Percentiles rank a stretch among this genome's conserved stretches.
phyloP scores from a whole-genome alignment of 2,113 vertebrate species.

The Epinephelus cyanopodus region DNA sequence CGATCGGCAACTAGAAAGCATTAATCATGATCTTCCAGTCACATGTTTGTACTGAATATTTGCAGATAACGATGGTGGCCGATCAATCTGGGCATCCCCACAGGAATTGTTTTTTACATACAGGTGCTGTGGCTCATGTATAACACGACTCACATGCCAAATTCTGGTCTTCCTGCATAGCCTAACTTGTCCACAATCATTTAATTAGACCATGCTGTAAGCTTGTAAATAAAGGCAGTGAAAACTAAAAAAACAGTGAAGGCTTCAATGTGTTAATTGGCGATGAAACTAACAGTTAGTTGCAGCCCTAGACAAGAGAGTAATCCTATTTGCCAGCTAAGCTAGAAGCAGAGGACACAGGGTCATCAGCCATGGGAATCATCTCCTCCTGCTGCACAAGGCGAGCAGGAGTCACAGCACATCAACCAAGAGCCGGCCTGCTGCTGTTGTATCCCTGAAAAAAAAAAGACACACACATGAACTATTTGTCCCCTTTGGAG shows the following conservation, averaged over 20 bases:
- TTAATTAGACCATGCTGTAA: too few species aligned
- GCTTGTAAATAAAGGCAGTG: not conserved
- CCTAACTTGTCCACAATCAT: not conserved
- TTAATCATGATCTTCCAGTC: too few species aligned
- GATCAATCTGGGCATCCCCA: too few species aligned
- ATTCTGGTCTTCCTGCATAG: not conserved
- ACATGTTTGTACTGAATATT: too few species aligned
- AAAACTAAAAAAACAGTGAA: not conserved
- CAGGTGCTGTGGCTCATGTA: not conserved
- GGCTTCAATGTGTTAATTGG: not conserved
- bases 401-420: conserved; percentile 18
- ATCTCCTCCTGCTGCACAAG: conserved; percentile 9
- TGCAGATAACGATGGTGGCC: too few species aligned
- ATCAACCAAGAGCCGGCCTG: not conserved
- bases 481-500: conserved; percentile 22
- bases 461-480: not conserved
- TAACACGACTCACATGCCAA: not conserved
- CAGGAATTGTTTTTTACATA: not conserved
- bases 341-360: not conserved
- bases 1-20: too few species aligned
- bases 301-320: not conserved
- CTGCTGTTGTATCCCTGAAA: conserved; percentile 15
- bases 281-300: conserved; percentile 17
- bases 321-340: conserved; percentile 46
- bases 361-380: conserved; percentile 32